Percentiles rank a stretch among this genome's conserved stretches.
Conservation (phyloP, 2,888 invertebrate species). For the Hyposoter didymator region DNA sequence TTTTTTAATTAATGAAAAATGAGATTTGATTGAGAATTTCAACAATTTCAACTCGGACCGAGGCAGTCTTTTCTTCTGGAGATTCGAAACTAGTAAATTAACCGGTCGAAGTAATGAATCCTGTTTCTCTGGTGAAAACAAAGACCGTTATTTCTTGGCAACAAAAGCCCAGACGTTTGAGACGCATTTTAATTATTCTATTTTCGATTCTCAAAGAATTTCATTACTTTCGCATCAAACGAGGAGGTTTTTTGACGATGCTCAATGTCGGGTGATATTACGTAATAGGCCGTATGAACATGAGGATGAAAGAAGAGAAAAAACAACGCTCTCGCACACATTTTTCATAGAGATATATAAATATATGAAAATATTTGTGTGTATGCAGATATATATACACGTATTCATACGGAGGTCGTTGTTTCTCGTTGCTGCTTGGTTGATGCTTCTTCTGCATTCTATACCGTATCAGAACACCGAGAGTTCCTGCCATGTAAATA, state of each 20-base stretch:
- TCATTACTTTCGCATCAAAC: constrained; percentile 34
- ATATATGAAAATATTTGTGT: neutral
- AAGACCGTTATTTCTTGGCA: neutral
- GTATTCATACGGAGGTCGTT: neutral
- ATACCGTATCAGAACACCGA: constrained; percentile 54
- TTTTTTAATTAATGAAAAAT: too few relatives aligned
- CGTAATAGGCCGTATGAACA: constrained; percentile 56
- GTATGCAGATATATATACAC: neutral
- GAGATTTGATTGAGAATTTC: too few relatives aligned
- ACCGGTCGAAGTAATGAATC: neutral
- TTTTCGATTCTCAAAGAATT: constrained; percentile 15
- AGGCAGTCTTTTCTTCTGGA: neutral
- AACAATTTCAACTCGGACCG: too few relatives aligned
- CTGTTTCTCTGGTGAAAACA: neutral
- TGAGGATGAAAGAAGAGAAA: constrained; percentile 28
- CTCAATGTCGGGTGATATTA: constrained; percentile 33
- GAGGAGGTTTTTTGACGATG: constrained; percentile 27
- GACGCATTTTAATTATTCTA: constrained; percentile 20
- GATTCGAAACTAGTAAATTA: neutral
- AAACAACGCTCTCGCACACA: constrained; percentile 30
- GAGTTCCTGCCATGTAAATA: constrained; percentile 79
- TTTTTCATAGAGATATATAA: neutral
- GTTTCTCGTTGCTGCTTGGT: constrained; percentile 28
- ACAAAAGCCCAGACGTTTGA: neutral
- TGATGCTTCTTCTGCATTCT: constrained; percentile 52